Conservation (phyloP, 2,113 vertebrate species). For the Hyperopisus bebe region DNA sequence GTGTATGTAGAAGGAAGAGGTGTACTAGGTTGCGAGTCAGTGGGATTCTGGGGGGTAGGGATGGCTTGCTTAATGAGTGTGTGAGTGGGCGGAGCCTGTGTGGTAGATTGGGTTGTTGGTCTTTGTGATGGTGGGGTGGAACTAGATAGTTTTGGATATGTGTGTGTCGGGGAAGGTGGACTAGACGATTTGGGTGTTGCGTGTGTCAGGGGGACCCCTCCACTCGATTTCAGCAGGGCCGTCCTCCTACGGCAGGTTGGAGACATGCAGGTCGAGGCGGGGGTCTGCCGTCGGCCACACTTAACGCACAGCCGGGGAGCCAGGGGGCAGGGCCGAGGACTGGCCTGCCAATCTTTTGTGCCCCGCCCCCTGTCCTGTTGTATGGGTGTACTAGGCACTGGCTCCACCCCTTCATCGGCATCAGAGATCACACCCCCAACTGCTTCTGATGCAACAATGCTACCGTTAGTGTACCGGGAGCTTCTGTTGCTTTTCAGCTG, state of each 20-base stretch:
- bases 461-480: slow-evolving; percentile 61
- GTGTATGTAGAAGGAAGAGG: slow-evolving; percentile 2
- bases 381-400: slow-evolving; percentile 25
- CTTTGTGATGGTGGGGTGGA: neutral
- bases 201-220: slow-evolving; percentile 51
- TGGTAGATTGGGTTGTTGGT: neutral
- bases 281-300: slow-evolving; percentile 56
- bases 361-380: slow-evolving; percentile 47
- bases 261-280: slow-evolving; percentile 52
- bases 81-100: slow-evolving; percentile 27
- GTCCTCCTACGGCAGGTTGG: slow-evolving; percentile 51
- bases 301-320: slow-evolving; percentile 50
- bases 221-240: slow-evolving; percentile 48
- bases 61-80: slow-evolving; percentile 38
- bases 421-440: slow-evolving; percentile 63
- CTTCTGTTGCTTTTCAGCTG: slow-evolving; percentile 41
- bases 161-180: neutral
- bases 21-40: neutral
- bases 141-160: neutral
- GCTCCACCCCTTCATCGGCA: slow-evolving; percentile 37
- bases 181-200: slow-evolving; percentile 41
- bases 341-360: slow-evolving; percentile 47
- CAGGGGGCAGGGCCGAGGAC: slow-evolving; percentile 52
- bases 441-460: slow-evolving; percentile 64
- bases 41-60: neutral